Conservation (phyloP, 2,888 invertebrate genomes). For the Heliconius cydno region DNA sequence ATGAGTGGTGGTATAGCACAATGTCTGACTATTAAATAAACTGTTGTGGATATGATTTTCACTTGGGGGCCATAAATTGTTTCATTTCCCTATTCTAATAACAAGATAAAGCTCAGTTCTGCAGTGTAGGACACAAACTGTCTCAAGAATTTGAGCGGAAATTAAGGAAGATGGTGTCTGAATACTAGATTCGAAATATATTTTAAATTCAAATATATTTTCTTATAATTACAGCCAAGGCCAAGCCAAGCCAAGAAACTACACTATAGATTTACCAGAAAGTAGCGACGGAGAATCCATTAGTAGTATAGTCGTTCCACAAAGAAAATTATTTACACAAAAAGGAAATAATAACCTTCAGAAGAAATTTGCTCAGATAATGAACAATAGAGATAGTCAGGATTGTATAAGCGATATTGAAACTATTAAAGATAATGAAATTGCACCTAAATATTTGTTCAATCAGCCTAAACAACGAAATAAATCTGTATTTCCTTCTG, state of each 20-base stretch:
- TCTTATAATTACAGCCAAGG: conserved; percentile 62
- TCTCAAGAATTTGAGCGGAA: too few relatives aligned
- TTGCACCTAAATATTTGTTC: conserved; percentile 63
- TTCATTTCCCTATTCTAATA: too few relatives aligned
- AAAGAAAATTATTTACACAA: conserved; percentile 66
- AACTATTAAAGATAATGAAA: conserved; percentile 58
- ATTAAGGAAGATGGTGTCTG: too few relatives aligned
- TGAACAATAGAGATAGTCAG: conserved; percentile 60
- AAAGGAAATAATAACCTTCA: conserved; percentile 61
- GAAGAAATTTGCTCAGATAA: conserved; percentile 59
- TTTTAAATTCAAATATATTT: background rate
- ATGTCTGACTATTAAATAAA: too few relatives aligned
- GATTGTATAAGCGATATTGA: conserved; percentile 56
- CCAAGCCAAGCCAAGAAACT: conserved; percentile 51
- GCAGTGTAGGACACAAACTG: too few relatives aligned
- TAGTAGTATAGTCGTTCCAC: conserved; percentile 71
- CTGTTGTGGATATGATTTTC: too few relatives aligned
- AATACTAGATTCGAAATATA: background rate
- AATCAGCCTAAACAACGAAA: conserved; percentile 55
- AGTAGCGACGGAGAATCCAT: conserved; percentile 75
- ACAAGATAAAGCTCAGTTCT: too few relatives aligned
- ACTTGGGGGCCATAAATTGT: too few relatives aligned
- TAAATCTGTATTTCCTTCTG: conserved; percentile 65
- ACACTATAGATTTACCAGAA: conserved; percentile 66
- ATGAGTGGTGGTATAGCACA: too few relatives aligned